Percentiles rank a stretch among this genome's conserved stretches.
phyloP scores from a whole-genome alignment of 2,888 invertebrate species.

The Malthinus seriepunctatus region DNA sequence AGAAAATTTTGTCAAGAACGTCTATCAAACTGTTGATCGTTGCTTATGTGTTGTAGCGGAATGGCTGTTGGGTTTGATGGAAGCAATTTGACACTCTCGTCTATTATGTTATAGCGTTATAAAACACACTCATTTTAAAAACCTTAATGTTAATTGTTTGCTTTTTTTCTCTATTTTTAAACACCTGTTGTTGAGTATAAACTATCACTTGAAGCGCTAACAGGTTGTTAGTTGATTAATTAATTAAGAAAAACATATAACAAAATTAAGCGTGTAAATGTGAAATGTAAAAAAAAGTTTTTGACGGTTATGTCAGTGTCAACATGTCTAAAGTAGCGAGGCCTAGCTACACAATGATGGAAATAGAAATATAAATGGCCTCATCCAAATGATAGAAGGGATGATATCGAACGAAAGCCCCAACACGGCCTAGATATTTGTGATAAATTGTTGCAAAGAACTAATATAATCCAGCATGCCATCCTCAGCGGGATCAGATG shows the following conservation, averaged over 20 bases:
- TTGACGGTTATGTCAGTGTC: conserved; percentile 26
- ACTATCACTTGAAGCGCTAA: not conserved
- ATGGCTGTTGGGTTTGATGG: too few relatives aligned
- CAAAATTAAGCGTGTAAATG: not conserved
- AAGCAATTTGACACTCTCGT: too few relatives aligned
- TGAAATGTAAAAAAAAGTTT: conserved; percentile 15
- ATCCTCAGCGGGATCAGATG: conserved; percentile 43
- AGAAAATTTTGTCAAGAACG: too few relatives aligned
- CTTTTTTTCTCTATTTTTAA: too few relatives aligned
- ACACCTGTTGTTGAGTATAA: too few relatives aligned
- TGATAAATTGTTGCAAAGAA: conserved; percentile 43
- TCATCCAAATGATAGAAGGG: conserved; percentile 38
- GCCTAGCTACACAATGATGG: conserved; percentile 25
- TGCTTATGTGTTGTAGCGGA: too few relatives aligned
- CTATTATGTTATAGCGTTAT: too few relatives aligned
- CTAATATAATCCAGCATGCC: conserved; percentile 42
- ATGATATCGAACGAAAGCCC: conserved; percentile 39
- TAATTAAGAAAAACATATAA: conserved; percentile 5
- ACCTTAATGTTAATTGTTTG: too few relatives aligned
- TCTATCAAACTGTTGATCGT: too few relatives aligned
- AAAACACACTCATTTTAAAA: too few relatives aligned
- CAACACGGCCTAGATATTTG: conserved; percentile 39
- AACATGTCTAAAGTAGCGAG: conserved; percentile 28
- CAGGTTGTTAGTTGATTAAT: not conserved
- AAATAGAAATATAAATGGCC: conserved; percentile 37